These are phyloP conservation scores for Allygus modestus DNA, from an alignment of 2,888 invertebrate genomes.

Conservation along the genomic window DNA sequence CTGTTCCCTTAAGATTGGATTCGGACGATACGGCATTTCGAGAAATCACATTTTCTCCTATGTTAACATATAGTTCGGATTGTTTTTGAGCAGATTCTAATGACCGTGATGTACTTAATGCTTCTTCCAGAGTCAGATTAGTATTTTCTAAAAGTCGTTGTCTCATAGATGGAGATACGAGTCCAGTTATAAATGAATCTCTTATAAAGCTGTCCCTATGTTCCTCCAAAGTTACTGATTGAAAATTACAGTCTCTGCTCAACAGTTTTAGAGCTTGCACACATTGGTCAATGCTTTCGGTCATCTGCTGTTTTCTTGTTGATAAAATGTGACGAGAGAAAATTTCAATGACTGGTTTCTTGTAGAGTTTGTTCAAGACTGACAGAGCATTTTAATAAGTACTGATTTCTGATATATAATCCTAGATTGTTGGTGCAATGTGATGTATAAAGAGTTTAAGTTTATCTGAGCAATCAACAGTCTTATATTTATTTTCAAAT, in stretches of 20 bases:
- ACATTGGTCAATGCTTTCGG: constrained; percentile 53
- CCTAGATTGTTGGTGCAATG: constrained; percentile 35
- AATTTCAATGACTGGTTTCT: constrained; percentile 60
- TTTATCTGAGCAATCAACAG: not conserved
- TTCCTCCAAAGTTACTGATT: constrained; percentile 51
- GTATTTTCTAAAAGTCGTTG: constrained; percentile 59
- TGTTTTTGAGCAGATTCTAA: constrained; percentile 7
- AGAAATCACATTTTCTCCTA: not conserved
- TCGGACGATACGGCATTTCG: not conserved
- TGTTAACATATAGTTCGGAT: not conserved
- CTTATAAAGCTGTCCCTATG: constrained; percentile 57
- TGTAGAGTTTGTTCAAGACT: constrained; percentile 48
- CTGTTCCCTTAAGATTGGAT: not conserved
- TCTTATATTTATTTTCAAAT: not conserved
- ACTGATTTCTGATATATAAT: constrained; percentile 34
- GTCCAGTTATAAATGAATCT: constrained; percentile 59
- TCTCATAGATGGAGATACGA: constrained; percentile 54
- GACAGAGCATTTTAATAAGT: constrained; percentile 21
- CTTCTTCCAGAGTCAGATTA: constrained; percentile 5
- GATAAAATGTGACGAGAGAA: constrained; percentile 50
- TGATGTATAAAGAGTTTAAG: constrained; percentile 50
- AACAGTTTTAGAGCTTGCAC: constrained; percentile 50
- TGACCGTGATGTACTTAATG: not conserved
- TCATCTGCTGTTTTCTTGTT: constrained; percentile 17
- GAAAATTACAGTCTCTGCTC: constrained; percentile 59